A percentile compares a stretch with the other conserved stretches of the same genome.
Conservation (phyloP, 2,797 vertebrate species). For the Varecia variegata region DNA sequence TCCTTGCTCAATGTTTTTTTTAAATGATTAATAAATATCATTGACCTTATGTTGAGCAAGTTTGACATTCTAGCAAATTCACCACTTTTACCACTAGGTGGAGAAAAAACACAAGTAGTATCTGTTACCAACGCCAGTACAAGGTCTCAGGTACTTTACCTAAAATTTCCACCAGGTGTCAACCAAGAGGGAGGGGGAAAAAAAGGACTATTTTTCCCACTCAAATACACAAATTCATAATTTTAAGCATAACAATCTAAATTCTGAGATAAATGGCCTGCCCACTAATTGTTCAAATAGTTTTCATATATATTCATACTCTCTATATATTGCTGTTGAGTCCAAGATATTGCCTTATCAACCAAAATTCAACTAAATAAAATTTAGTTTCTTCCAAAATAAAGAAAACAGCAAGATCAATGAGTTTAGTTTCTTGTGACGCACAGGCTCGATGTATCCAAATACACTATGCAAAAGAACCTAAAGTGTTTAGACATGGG, state of each 20-base stretch:
- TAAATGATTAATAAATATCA: background rate
- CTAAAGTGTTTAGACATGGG: background rate
- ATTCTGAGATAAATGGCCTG: background rate
- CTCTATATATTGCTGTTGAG: background rate
- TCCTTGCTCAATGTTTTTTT: background rate
- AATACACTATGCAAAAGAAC: background rate
- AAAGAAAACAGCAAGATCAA: background rate
- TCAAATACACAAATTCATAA: background rate
- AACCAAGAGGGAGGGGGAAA: background rate
- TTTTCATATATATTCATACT: background rate
- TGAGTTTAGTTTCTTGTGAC: background rate
- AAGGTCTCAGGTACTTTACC: background rate
- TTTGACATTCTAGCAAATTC: background rate
- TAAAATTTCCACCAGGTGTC: slow-evolving; percentile 78
- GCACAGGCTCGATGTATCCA: background rate
- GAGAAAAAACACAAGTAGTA: slow-evolving; percentile 72
- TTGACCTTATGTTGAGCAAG: background rate
- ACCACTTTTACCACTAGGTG: slow-evolving; percentile 74
- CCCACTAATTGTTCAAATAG: background rate
- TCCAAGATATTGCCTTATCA: background rate
- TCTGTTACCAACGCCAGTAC: accelerated
- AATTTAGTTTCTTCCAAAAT: background rate
- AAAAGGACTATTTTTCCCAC: background rate
- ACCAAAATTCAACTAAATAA: background rate
- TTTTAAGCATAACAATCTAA: background rate